Conservation (phyloP, 2,888 invertebrate species). For the Abrostola tripartita region DNA sequence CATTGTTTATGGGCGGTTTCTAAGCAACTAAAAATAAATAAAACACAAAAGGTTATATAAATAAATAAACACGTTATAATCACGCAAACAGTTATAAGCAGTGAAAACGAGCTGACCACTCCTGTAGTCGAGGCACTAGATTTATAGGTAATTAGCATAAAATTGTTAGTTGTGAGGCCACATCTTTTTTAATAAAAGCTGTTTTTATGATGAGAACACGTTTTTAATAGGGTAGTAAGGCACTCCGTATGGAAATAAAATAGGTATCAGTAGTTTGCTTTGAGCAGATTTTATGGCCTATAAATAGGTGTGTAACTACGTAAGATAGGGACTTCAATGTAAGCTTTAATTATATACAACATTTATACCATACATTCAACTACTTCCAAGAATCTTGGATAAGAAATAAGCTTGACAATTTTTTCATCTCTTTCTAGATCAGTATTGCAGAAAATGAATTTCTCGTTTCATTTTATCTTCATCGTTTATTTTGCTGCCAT, state of each 20-base stretch:
- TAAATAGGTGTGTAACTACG: no score
- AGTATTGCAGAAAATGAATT: slow-evolving; percentile 5
- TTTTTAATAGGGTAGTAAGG: slow-evolving; percentile 2
- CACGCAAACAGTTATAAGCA: slow-evolving; percentile 31
- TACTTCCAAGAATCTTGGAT: not conserved
- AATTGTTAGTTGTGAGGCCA: slow-evolving; percentile 35
- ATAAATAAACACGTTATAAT: slow-evolving; percentile 37
- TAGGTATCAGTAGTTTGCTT: no score
- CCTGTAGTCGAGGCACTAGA: slow-evolving; percentile 33
- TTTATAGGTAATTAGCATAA: slow-evolving; percentile 29
- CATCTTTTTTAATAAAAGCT: not conserved
- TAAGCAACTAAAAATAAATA: slow-evolving; percentile 1
- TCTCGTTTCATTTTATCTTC: slow-evolving; percentile 3
- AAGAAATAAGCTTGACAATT: not conserved
- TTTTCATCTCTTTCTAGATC: not conserved
- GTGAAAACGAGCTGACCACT: slow-evolving; percentile 35
- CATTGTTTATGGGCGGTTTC: not conserved
- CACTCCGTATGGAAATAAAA: not conserved
- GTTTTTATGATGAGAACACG: not conserved
- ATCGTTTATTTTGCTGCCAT: slow-evolving; percentile 3
- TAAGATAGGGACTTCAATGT: no score
- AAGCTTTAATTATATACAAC: no score
- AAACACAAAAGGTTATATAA: slow-evolving; percentile 11
- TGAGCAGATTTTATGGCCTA: no score
- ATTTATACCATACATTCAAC: no score